Percentiles rank a stretch among this genome's conserved stretches.
These are phyloP conservation scores for Cheiracanthium punctorium DNA, from an alignment of 2,888 invertebrate genomes.

Conservation along the genomic window DNA sequence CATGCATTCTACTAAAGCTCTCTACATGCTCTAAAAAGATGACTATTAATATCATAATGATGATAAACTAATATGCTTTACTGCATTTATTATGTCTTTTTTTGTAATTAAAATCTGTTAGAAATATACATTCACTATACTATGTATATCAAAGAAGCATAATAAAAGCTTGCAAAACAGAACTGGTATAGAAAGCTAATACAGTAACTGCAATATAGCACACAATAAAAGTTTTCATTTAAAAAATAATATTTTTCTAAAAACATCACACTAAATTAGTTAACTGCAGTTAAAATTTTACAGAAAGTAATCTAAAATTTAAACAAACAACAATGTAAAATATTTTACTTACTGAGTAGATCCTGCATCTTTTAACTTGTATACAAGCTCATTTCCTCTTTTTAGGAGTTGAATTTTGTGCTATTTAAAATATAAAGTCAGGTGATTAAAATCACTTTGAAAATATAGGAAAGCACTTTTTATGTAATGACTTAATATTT, in stretches of 20 bases:
- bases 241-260: not conserved
- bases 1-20: too few species aligned
- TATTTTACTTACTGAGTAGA: slow-evolving; percentile 79
- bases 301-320: not conserved
- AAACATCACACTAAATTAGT: not conserved
- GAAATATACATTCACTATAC: too few species aligned
- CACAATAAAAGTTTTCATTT: not conserved
- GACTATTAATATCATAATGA: too few species aligned
- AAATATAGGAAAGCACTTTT: too few species aligned
- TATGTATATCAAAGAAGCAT: too few species aligned
- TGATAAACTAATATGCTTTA: too few species aligned
- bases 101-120: too few species aligned
- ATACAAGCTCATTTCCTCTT: slow-evolving; percentile 79
- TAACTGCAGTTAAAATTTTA: not conserved
- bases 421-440: slow-evolving; percentile 73
- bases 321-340: not conserved
- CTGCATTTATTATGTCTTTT: too few species aligned
- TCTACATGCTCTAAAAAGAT: too few species aligned
- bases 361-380: slow-evolving; percentile 85
- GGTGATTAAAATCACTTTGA: too few species aligned
- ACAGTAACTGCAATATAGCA: too few species aligned
- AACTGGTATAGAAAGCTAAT: not conserved
- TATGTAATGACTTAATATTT: too few species aligned
- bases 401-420: slow-evolving; percentile 79
- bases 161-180: not conserved